Percentiles rank a stretch among this genome's conserved stretches.
Evolutionary conservation across 2,797 vertebrate genomes (phyloP).

Genomic region (Apogon hyalosoma): DNA sequence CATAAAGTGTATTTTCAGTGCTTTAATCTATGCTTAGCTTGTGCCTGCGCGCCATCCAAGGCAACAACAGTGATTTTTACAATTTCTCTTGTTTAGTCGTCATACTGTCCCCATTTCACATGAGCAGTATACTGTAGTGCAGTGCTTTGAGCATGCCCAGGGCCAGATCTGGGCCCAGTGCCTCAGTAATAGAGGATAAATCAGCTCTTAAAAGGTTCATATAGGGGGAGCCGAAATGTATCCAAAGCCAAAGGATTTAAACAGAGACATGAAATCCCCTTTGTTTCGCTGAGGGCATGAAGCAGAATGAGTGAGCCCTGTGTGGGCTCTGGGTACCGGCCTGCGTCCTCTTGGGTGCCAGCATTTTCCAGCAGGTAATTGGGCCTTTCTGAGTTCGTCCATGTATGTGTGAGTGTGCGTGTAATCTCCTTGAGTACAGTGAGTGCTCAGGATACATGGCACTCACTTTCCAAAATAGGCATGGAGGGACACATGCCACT

Average conservation of each 20-base stretch:
- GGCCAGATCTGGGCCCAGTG: conserved; percentile 65
- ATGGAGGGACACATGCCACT: conserved; percentile 53
- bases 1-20: conserved; percentile 52
- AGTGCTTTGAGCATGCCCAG: conserved; percentile 61
- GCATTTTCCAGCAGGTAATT: conserved; percentile 79
- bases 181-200: conserved; percentile 80
- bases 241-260: conserved; percentile 79
- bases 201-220: conserved; percentile 80
- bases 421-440: conserved; percentile 69
- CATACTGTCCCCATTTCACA: conserved; percentile 63
- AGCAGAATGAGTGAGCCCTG: conserved; percentile 56
- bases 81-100: conserved; percentile 62
- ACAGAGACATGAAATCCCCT: conserved; percentile 79
- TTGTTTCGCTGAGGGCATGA: conserved; percentile 78
- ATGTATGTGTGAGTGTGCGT: conserved; percentile 23
- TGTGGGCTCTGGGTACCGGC: conserved; percentile 62
- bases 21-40: conserved; percentile 57
- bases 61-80: conserved; percentile 45
- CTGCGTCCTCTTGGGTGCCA: conserved; percentile 61
- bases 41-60: conserved; percentile 26
- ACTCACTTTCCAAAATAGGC: conserved; percentile 31
- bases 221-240: conserved; percentile 60
- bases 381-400: conserved; percentile 57
- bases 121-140: conserved; percentile 52
- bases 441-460: conserved; percentile 12